Conservation (phyloP, 92 coral and sea anemone species). For the Epizoanthus ramosus region DNA sequence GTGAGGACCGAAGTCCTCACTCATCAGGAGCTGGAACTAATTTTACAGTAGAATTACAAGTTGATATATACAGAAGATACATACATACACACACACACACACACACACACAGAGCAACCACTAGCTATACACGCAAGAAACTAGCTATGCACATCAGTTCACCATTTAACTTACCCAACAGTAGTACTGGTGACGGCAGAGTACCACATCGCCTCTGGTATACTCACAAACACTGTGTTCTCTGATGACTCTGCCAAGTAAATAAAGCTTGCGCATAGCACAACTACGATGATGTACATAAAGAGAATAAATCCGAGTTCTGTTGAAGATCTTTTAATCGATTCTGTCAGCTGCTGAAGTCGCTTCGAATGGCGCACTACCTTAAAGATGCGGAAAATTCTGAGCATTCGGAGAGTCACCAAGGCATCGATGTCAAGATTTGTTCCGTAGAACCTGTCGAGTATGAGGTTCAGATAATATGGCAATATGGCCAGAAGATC, state of each 20-base stretch:
- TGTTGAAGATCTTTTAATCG: conserved; percentile 71
- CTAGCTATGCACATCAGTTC: too few species aligned
- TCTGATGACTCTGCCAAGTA: conserved; percentile 78
- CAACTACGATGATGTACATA: conserved; percentile 70
- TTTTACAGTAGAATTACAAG: too few species aligned
- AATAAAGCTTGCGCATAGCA: conserved; percentile 74
- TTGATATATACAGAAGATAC: neutral
- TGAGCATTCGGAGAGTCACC: conserved; percentile 65
- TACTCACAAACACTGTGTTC: conserved; percentile 70
- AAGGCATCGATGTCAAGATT: conserved; percentile 64
- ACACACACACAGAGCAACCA: neutral
- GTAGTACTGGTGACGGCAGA: conserved; percentile 90
- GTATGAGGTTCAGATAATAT: conserved; percentile 63
- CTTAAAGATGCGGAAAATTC: conserved; percentile 81
- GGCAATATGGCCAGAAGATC: conserved; percentile 80
- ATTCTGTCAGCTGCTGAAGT: conserved; percentile 61
- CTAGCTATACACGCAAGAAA: too few species aligned
- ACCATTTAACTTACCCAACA: conserved; percentile 63
- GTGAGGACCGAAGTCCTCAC: too few species aligned
- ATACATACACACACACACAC: neutral
- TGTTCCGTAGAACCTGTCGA: conserved; percentile 44
- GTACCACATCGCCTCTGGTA: conserved; percentile 93
- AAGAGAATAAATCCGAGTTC: conserved; percentile 74
- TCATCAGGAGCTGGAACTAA: too few species aligned
- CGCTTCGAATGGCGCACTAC: conserved; percentile 77